Evolutionary conservation across 2,888 invertebrate genomes (phyloP), one percentile per base, ranked within the genome.

Genomic region (Synergus itoensis): DNA sequence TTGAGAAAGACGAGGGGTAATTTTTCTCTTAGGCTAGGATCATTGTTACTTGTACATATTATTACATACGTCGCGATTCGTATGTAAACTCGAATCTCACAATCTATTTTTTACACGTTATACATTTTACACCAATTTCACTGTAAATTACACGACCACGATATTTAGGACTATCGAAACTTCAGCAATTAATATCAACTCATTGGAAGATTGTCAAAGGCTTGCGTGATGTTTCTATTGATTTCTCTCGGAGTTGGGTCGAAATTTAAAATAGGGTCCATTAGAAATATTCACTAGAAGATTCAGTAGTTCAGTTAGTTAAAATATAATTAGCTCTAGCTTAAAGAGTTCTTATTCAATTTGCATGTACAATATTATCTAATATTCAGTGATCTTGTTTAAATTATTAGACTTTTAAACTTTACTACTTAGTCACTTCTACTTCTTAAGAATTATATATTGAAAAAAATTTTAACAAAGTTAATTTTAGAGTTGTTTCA

Each of bases 41-140:
- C 69, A 48, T 69, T 45, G 57, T 79, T 77, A 82, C 48, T 82
- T 83, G 83, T 82, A 83, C 18, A 84, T 82, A 84, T 63, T 75
- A 45, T 78, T 57, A 53, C 75, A 77, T 77, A 64, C 40, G 76
- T 63, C 81, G 80, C 83, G 80, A 81, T 78, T 77, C 63, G 21
- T 82, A 77, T 82, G 79, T 57, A 80, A 76, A 79, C 36, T 73
- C 73, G 73, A 73, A 57, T 73, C 73, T 73, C 73, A 73, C 36
- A 28, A 36, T 36, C 12, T 53, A 40, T 36, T 73, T 69, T 73
- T 48, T 73, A 48, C 69, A 48, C 28, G 16, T 48, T 41, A 41
- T 41, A 53, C 16, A 41, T 48, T 45, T 28, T 48, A 36, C 48
- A 69, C 45, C 21, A 14, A 48, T 45, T 43, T 48, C 69, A 48